Percentiles rank a stretch among this genome's conserved stretches.
Evolutionary conservation across 37 sponge, comb jelly and placozoan species (phyloP).

Genomic region (Cladorhizidae sp.): DNA sequence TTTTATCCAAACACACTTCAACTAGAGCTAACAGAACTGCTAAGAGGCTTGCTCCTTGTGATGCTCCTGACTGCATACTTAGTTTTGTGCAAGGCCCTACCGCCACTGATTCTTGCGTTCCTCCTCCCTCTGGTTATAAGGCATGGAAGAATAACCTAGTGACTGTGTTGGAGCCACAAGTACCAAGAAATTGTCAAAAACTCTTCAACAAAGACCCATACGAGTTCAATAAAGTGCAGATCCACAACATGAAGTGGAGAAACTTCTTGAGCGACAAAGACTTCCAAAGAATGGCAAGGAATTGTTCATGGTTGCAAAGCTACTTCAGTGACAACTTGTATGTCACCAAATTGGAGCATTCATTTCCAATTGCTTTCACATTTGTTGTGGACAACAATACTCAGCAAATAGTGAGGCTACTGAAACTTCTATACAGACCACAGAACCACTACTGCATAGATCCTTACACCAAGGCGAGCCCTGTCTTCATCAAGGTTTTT

Average conservation of each 20-base stretch:
- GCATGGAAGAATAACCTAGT: conserved; percentile 11
- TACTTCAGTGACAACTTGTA: conserved; percentile 17
- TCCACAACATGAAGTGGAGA: not conserved
- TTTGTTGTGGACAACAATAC: conserved; percentile 5
- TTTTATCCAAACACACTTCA: too few species aligned
- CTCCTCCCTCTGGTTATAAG: too few species aligned
- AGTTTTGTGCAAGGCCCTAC: too few species aligned
- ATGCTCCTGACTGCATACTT: too few species aligned
- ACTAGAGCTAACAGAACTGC: too few species aligned
- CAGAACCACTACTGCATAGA: conserved; percentile 37
- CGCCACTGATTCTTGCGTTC: too few species aligned
- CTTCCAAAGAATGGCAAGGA: not conserved
- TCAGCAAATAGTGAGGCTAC: conserved; percentile 22
- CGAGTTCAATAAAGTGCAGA: not conserved
- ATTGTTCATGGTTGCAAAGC: not conserved
- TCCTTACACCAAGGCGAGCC: conserved; percentile 7
- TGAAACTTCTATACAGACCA: conserved; percentile 25
- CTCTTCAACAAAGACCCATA: not conserved
- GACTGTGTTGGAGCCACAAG: conserved; percentile 2
- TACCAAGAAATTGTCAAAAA: conserved; percentile 10
- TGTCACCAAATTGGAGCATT: not conserved
- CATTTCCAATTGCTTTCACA: conserved; percentile 28
- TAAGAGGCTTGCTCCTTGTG: too few species aligned
- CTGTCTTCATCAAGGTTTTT: not conserved
- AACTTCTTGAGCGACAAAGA: not conserved